These are phyloP conservation scores for Diorhabda sublineata DNA, from an alignment of 1,140 invertebrate genomes.

Conservation along the genomic window DNA sequence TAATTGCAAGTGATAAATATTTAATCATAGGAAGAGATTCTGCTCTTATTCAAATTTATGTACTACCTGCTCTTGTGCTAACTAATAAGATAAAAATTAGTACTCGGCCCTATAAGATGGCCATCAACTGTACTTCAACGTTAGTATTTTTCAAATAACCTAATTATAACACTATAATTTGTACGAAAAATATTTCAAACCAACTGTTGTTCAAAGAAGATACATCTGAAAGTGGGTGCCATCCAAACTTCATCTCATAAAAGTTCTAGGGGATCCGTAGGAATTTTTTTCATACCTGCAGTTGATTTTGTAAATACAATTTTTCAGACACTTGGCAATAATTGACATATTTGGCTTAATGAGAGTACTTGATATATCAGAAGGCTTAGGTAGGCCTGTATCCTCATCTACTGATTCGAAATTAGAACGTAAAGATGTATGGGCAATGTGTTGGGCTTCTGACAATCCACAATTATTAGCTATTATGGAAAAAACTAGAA, in stretches of 20 bases:
- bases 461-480: slow-evolving; percentile 88
- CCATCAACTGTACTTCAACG: slow-evolving; percentile 86
- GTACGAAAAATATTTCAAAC: too few species aligned
- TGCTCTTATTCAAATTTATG: slow-evolving; percentile 81
- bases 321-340: slow-evolving; percentile 48
- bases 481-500: slow-evolving; percentile 91
- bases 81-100: slow-evolving; percentile 69
- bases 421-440: slow-evolving; percentile 89
- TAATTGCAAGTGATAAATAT: slow-evolving; percentile 69
- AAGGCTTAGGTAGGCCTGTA: slow-evolving; percentile 30
- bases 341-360: slow-evolving; percentile 62
- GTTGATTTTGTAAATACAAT: background rate
- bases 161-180: background rate
- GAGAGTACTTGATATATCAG: slow-evolving; percentile 55
- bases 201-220: too few species aligned
- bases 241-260: too few species aligned
- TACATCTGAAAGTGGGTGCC: too few species aligned
- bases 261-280: too few species aligned
- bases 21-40: slow-evolving; percentile 84
- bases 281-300: background rate
- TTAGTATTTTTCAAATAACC: slow-evolving; percentile 47
- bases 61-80: slow-evolving; percentile 77
- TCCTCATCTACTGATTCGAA: slow-evolving; percentile 42
- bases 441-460: slow-evolving; percentile 91
- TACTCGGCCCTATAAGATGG: slow-evolving; percentile 67